Conservation (phyloP, 1,140 invertebrate species). For the Charaxes varanes region DNA sequence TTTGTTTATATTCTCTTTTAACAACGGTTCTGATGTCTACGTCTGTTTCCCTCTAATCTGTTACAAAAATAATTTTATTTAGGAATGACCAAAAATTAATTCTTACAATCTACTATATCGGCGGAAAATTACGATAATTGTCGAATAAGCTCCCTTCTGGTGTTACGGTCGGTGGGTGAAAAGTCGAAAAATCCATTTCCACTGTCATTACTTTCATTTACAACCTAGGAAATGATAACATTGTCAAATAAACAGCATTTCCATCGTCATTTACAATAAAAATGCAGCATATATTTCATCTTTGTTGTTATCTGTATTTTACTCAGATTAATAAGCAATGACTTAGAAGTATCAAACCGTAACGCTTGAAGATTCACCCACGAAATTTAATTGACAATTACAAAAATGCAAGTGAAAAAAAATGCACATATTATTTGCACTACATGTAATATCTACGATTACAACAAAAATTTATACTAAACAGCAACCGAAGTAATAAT, state of each 20-base stretch:
- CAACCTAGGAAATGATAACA: too few species aligned
- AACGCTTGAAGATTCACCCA: too few species aligned
- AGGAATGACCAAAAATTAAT: conserved; percentile 26
- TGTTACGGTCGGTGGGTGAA: conserved; percentile 14
- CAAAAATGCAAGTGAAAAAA: conserved; percentile 13
- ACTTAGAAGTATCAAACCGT: too few species aligned
- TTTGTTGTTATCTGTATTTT: too few species aligned
- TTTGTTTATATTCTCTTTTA: conserved; percentile 46
- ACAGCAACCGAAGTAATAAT: neutral
- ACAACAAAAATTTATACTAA: conserved; percentile 8
- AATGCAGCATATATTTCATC: too few species aligned
- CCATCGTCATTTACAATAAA: too few species aligned
- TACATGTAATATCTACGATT: conserved; percentile 10
- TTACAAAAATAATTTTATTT: conserved; percentile 67
- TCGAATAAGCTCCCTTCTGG: conserved; percentile 16
- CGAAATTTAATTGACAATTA: conserved; percentile 33
- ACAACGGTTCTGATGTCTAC: conserved; percentile 44
- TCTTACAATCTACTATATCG: conserved; percentile 23
- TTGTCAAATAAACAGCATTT: too few species aligned
- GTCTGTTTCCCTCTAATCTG: conserved; percentile 35
- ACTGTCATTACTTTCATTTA: too few species aligned
- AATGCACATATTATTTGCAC: conserved; percentile 11
- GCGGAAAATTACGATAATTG: conserved; percentile 17
- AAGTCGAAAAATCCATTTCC: too few species aligned
- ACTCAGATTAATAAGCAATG: too few species aligned